These are phyloP conservation scores for Onychostruthus taczanowskii DNA, from an alignment of 2,113 vertebrate genomes.

Conservation along the genomic window DNA sequence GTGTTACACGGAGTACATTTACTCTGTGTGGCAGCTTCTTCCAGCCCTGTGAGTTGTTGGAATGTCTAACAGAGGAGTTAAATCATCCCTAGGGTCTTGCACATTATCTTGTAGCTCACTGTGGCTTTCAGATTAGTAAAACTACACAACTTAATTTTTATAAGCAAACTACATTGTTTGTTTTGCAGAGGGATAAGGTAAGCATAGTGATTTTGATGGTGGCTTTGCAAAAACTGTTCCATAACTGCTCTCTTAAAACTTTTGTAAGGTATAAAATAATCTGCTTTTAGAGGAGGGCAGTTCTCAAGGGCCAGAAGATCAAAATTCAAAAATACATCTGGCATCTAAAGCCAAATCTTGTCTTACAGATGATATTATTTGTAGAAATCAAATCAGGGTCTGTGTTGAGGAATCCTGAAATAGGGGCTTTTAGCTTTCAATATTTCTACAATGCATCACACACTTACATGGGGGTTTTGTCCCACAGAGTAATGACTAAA, in stretches of 20 bases:
- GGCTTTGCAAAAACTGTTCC: not conserved
- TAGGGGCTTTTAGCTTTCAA: not conserved
- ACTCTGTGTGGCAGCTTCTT: not conserved
- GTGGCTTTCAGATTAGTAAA: not conserved
- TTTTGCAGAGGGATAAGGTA: not conserved
- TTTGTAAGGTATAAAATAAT: not conserved
- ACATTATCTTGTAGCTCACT: not conserved
- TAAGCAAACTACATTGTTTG: not conserved
- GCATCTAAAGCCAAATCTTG: not conserved
- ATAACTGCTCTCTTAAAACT: not conserved
- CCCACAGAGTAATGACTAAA: not conserved
- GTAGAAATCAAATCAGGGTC: not conserved
- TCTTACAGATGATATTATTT: not conserved
- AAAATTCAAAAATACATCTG: not conserved
- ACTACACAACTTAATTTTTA: not conserved
- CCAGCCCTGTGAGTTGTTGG: not conserved
- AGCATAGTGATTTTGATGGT: not conserved
- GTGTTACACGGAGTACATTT: fast-evolving
- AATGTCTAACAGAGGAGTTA: not conserved
- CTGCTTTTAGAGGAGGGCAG: not conserved
- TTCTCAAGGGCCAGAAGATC: not conserved
- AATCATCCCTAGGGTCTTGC: not conserved
- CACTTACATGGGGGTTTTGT: not conserved
- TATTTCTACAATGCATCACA: not conserved
- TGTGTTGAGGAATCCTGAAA: not conserved